Evolutionary conservation across 2,888 invertebrate species (phyloP).

Genomic region (Embidobia sp.): DNA sequence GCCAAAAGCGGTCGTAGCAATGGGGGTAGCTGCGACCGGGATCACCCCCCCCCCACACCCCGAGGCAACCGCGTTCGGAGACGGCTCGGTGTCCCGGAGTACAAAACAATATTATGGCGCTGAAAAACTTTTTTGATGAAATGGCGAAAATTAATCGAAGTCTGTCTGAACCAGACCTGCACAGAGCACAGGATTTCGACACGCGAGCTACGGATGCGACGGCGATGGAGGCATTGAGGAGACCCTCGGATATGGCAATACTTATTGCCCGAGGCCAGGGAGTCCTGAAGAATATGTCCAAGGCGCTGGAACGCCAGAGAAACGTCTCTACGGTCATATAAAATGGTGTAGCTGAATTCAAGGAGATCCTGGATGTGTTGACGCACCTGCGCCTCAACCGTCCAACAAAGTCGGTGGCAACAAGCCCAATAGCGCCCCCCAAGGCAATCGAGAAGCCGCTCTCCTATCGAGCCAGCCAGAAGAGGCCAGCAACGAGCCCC

Average conservation of each 20-base stretch:
- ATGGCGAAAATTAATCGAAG: too few relatives aligned
- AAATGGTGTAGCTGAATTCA: not conserved
- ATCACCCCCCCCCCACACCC: too few relatives aligned
- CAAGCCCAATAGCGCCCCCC: not conserved
- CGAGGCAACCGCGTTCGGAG: too few relatives aligned
- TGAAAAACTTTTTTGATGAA: not conserved
- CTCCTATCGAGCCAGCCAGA: not conserved
- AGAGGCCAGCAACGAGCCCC: not conserved
- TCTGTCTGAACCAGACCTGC: not conserved
- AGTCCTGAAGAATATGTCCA: not conserved
- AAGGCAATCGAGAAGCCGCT: not conserved
- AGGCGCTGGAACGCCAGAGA: slow-evolving; percentile 3
- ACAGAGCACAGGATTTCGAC: too few relatives aligned
- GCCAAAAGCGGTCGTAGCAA: not conserved
- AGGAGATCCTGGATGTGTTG: not conserved
- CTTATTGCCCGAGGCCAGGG: not conserved
- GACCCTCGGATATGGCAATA: not conserved
- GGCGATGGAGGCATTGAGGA: not conserved
- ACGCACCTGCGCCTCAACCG: not conserved
- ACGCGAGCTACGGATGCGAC: too few relatives aligned
- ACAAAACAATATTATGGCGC: not conserved
- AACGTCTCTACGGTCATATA: not conserved
- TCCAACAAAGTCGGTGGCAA: not conserved
- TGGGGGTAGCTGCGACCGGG: not conserved
- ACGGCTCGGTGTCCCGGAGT: too few relatives aligned